Conservation (phyloP, 2,797 vertebrate genomes). For the Morus bassanus region DNA sequence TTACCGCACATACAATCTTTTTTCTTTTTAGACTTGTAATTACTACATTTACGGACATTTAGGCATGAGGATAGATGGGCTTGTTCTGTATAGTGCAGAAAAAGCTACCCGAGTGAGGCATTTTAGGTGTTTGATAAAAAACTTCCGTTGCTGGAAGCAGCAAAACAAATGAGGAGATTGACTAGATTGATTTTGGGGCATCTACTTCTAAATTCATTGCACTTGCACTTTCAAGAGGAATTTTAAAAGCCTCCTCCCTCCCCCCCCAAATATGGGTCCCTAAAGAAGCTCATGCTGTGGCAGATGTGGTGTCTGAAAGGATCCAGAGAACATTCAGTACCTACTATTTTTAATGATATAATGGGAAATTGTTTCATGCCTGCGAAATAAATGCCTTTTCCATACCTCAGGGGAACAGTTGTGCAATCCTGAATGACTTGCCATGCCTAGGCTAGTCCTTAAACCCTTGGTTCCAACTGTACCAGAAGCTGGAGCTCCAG, state of each 20-base stretch:
- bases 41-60: background rate
- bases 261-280: background rate
- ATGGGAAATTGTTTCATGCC: constrained; percentile 18
- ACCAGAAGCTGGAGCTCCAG: background rate
- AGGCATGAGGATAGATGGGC: background rate
- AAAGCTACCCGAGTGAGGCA: background rate
- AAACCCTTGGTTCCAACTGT: background rate
- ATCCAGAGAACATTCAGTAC: constrained; percentile 7
- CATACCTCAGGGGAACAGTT: constrained; percentile 22
- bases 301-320: background rate
- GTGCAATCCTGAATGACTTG: background rate
- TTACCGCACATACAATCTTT: background rate
- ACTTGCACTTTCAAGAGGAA: background rate
- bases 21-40: background rate
- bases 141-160: background rate
- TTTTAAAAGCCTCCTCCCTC: background rate
- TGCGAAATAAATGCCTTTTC: constrained; percentile 46
- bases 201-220: background rate
- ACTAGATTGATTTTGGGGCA: background rate
- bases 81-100: background rate
- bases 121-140: background rate
- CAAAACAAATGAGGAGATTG: background rate
- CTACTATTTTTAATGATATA: constrained; percentile 28
- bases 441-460: constrained; percentile 30
- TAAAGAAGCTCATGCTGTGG: background rate